Evolutionary conservation across 2,797 vertebrate species (phyloP).

Genomic region (Anabas testudineus): DNA sequence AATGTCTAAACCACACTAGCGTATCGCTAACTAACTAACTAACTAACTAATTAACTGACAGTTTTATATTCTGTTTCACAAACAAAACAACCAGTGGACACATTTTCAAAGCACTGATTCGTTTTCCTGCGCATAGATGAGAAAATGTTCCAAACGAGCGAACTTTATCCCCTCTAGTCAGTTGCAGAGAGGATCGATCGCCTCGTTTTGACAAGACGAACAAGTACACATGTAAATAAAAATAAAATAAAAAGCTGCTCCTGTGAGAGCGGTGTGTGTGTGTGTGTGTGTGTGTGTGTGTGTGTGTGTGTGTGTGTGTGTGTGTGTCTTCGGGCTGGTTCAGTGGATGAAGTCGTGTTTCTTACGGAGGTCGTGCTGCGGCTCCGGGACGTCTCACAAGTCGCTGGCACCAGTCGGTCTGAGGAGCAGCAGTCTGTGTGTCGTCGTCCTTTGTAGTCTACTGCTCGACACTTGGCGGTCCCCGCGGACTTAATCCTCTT

Average conservation of each 20-base stretch:
- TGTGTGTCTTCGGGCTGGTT: constrained; percentile 23
- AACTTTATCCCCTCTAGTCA: constrained; percentile 21
- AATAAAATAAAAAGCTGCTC: no score
- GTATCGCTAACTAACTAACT: no score
- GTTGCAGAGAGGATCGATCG: no score
- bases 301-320: no score
- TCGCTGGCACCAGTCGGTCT: constrained; percentile 86
- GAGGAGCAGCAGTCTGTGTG: constrained; percentile 60
- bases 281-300: no score
- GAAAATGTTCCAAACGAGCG: constrained; percentile 1
- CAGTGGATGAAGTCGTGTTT: constrained; percentile 26
- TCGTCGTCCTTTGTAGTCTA: constrained; percentile 69
- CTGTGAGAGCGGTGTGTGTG: no score
- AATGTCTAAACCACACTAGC: fast-evolving
- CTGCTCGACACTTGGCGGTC: constrained; percentile 26
- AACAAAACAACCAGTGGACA: fast-evolving
- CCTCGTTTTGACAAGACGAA: fast-evolving
- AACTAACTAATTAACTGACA: fast-evolving
- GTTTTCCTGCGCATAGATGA: not conserved
- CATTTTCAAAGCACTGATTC: not conserved
- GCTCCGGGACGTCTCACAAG: constrained; percentile 80
- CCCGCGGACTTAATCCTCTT: constrained; percentile 35
- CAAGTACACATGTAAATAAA: no score
- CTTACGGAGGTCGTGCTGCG: constrained; percentile 79
- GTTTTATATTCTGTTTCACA: fast-evolving